Percentiles rank a stretch among this genome's conserved stretches.
Conservation (phyloP, 35 echinoderm and acorn worm species). For the Amphiura filiformis region DNA sequence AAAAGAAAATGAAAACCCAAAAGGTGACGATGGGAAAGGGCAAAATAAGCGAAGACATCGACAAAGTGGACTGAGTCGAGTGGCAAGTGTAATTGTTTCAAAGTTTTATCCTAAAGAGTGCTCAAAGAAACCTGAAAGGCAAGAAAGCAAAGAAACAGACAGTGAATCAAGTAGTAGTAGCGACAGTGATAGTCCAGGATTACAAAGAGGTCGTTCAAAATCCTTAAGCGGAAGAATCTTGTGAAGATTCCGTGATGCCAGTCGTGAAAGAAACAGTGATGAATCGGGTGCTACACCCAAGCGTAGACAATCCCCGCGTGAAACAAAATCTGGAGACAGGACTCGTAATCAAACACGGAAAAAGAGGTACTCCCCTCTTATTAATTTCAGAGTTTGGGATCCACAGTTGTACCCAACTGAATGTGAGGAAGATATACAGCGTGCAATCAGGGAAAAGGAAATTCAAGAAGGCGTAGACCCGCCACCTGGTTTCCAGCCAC, state of each 20-base stretch:
- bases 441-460: constrained; percentile 37
- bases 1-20: background rate
- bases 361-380: constrained; percentile 20
- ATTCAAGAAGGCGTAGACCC: constrained; percentile 45
- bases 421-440: constrained; percentile 50
- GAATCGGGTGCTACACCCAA: background rate
- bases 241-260: constrained; percentile 5
- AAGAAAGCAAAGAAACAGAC: background rate
- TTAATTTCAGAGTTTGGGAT: constrained; percentile 55
- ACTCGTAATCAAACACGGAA: background rate
- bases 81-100: constrained; percentile 23
- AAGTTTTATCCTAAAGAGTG: background rate
- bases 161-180: background rate
- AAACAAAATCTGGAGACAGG: background rate
- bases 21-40: background rate
- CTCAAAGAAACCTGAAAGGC: background rate
- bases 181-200: background rate
- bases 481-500: constrained; percentile 13
- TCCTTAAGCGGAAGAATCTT: constrained; percentile 23
- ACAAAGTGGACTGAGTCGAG: constrained; percentile 8
- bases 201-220: constrained; percentile 17
- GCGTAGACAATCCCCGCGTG: background rate
- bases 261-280: background rate
- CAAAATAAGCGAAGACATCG: background rate
- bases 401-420: constrained; percentile 58